Conservation (phyloP, 2,113 vertebrate genomes). For the Lasiurus borealis region DNA sequence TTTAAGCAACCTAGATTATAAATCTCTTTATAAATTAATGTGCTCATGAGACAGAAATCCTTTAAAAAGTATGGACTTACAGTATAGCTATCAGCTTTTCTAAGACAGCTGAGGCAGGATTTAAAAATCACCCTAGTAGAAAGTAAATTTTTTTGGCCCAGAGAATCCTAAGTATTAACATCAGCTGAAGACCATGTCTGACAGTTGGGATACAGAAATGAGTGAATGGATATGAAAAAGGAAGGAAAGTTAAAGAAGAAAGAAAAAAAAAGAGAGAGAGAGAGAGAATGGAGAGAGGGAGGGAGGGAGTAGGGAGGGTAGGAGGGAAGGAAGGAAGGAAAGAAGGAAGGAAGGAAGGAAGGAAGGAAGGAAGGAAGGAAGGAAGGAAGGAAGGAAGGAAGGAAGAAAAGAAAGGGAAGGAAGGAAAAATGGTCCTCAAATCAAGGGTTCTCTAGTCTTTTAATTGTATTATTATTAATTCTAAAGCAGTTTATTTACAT, state of each 20-base stretch:
- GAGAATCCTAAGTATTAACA: slow-evolving; percentile 39
- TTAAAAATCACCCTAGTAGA: slow-evolving; percentile 53
- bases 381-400: neutral
- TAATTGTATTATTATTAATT: slow-evolving; percentile 13
- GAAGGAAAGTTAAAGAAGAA: neutral
- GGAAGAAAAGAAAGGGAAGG: neutral
- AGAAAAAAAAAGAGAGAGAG: neutral
- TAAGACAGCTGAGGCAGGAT: neutral
- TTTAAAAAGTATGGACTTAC: neutral
- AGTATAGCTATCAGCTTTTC: slow-evolving; percentile 35
- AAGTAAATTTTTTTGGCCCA: slow-evolving; percentile 53
- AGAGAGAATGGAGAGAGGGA: neutral
- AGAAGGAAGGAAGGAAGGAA: neutral
- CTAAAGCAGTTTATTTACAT: neutral
- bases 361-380: neutral
- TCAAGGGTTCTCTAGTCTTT: neutral
- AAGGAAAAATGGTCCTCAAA: neutral
- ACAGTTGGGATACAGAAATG: neutral
- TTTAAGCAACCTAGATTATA: slow-evolving; percentile 56
- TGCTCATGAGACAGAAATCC: slow-evolving; percentile 49
- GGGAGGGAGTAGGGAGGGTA: no score
- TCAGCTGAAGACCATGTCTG: slow-evolving; percentile 56
- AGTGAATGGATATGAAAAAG: neutral
- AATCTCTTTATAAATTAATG: slow-evolving; percentile 61
- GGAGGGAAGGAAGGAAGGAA: neutral